Base-by-base conservation (phyloP, 2,797 vertebrate genomes). In the Syngnathus acus region DNA sequence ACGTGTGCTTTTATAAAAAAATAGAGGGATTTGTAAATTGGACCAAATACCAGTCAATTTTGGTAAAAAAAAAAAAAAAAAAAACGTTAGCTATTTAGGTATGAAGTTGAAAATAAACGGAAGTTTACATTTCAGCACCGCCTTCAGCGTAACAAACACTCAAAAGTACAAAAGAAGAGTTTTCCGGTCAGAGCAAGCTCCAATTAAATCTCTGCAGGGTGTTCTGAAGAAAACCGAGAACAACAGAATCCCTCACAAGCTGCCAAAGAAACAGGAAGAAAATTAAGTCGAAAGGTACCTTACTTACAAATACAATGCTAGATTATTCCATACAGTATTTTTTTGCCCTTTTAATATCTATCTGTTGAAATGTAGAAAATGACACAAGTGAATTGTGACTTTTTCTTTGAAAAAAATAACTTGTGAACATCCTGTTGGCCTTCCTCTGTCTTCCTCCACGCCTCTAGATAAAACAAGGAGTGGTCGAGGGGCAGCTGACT, bases 401-500 rank as follows among this genome's bases (percentile, higher is more conserved):
- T 3, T 21, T 16, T 40, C 48, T 65, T 48, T 71, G 62, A 72
- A 58, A 60, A 40, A 23, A 65, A 48, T 10, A n/a, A 50, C 50
- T 73, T 54, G 42, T 62, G 57, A 73, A 75, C 71, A 73, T 79
- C 70, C 71, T 65, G 54, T 32, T 59, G 64, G 50, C 55, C 57
- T 67, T 42, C 64, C 42, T 48, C 67, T 21, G 67, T 65, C 74
- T 70, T 69, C 68, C 75, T 73, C 74, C 72, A 50, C 62, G 76
- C 71, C 66, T 68, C 72, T 65, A 32, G 70, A 66, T 68, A 43
- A 72, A 70, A 77, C 65, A 74, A 82, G 82, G 83, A 83, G 85
- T 83, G 81, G 64, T 64, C 62, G 62, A 50, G 72, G 76, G 76
- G 69, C 67, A 72, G 63, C 77, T 78, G 70, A 75, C 76, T 81